A percentile compares a stretch with the other conserved stretches of the same genome.
Evolutionary conservation across 2,113 vertebrate species (phyloP).

Genomic region (Corythaixoides concolor): DNA sequence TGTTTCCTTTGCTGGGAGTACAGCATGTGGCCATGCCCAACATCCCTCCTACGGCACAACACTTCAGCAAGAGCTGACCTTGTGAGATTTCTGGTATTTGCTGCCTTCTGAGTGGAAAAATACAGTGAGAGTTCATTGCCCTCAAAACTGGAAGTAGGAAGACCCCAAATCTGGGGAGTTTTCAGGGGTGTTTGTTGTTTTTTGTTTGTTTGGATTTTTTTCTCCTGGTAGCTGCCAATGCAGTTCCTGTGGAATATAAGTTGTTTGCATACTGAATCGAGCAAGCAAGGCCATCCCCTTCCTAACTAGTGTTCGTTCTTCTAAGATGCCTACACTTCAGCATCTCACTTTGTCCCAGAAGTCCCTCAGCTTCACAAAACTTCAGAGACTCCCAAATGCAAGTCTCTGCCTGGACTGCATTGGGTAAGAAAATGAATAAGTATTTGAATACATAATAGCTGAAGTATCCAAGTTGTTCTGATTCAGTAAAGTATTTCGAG

Average conservation of each 20-base stretch:
- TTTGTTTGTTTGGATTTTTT: background rate
- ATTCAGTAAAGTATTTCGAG: background rate
- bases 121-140: fast-evolving
- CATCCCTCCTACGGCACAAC: background rate
- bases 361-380: background rate
- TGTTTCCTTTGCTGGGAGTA: background rate
- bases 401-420: background rate
- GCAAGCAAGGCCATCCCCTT: background rate
- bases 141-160: background rate
- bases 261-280: background rate
- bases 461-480: background rate
- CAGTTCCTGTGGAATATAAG: background rate
- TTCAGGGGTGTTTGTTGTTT: fast-evolving
- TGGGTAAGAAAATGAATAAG: background rate
- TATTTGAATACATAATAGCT: background rate
- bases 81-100: background rate
- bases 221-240: background rate
- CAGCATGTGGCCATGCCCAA: background rate
- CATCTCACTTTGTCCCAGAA: background rate
- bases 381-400: background rate
- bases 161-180: background rate
- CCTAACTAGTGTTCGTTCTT: background rate
- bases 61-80: background rate
- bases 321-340: background rate
- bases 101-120: background rate